These are phyloP conservation scores for Melospiza georgiana DNA, from an alignment of 2,113 vertebrate genomes.

Conservation along the genomic window DNA sequence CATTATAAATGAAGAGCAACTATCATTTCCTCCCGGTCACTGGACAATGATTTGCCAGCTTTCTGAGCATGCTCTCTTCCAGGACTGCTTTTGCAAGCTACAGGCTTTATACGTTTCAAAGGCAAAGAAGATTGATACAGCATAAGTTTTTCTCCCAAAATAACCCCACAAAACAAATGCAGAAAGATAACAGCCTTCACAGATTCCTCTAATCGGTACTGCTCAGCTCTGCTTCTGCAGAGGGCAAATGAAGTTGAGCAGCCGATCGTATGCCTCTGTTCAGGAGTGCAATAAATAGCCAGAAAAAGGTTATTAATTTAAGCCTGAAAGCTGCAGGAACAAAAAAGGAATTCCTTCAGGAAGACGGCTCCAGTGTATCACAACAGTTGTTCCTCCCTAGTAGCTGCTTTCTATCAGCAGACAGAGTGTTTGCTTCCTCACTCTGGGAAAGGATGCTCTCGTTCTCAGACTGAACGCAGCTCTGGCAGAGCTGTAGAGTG, in stretches of 20 bases:
- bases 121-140: slow-evolving; percentile 65
- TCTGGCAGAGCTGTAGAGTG: slow-evolving; percentile 68
- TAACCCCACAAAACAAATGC: background rate
- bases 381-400: slow-evolving; percentile 30
- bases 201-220: background rate
- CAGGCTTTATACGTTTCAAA: slow-evolving; percentile 63
- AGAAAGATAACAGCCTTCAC: slow-evolving; percentile 47
- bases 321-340: slow-evolving; percentile 67
- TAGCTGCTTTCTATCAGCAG: slow-evolving; percentile 63
- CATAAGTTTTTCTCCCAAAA: slow-evolving; percentile 74
- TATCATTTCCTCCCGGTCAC: slow-evolving; percentile 85
- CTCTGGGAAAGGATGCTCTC: slow-evolving; percentile 65
- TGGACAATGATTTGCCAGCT: slow-evolving; percentile 84
- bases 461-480: slow-evolving; percentile 59
- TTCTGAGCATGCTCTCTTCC: slow-evolving; percentile 84
- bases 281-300: slow-evolving; percentile 55
- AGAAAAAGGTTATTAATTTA: slow-evolving; percentile 70
- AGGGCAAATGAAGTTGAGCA: slow-evolving; percentile 59
- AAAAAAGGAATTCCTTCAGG: slow-evolving; percentile 65
- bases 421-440: slow-evolving; percentile 46
- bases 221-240: slow-evolving; percentile 55
- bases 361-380: slow-evolving; percentile 56
- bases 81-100: slow-evolving; percentile 71
- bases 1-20: slow-evolving; percentile 92
- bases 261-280: slow-evolving; percentile 47